Percentiles rank a stretch among this genome's conserved stretches.
phyloP scores from a whole-genome alignment of 2,113 vertebrate genomes.

The Lasiurus borealis region DNA sequence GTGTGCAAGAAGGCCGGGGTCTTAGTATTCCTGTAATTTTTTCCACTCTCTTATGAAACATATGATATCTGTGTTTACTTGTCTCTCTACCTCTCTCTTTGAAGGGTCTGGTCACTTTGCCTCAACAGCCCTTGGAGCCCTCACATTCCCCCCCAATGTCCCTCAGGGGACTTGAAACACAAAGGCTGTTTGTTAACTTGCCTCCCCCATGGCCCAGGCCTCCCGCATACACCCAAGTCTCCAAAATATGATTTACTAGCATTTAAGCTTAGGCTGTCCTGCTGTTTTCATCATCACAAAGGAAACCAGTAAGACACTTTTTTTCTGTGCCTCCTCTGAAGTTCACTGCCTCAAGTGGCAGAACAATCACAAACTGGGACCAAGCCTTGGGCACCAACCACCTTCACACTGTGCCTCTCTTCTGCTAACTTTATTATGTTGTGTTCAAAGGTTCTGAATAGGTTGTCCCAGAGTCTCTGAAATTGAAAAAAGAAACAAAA shows the following conservation, averaged over 20 bases:
- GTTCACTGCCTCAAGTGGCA: neutral
- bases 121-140: neutral
- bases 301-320: neutral
- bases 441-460: conserved; percentile 43
- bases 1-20: neutral
- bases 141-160: neutral
- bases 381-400: neutral
- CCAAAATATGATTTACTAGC: neutral
- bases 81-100: neutral
- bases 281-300: conserved; percentile 25
- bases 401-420: neutral
- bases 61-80: neutral
- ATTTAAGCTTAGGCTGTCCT: neutral
- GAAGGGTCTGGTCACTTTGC: neutral
- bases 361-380: conserved; percentile 8
- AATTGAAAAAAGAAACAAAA: neutral
- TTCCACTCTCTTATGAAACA: neutral
- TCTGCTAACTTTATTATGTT: conserved; percentile 33
- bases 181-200: neutral
- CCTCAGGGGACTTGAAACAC: neutral
- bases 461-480: neutral
- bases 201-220: neutral
- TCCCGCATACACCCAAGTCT: neutral
- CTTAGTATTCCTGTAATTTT: neutral
- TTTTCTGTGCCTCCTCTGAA: neutral